phyloP scores from a whole-genome alignment of 1,140 invertebrate genomes.

The Drosophila sechellia region DNA sequence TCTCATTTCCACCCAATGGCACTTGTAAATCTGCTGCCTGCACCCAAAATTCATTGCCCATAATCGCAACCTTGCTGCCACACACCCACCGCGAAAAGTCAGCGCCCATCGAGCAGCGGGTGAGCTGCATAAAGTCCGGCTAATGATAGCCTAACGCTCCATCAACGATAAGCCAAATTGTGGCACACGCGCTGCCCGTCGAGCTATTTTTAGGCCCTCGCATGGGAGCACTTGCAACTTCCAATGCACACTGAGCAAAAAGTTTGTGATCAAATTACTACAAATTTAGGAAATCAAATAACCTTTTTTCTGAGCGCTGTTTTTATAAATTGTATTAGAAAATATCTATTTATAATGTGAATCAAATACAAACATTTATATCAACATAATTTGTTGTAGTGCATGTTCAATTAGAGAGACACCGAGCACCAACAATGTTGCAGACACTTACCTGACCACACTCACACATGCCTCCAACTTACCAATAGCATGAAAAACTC shows the following conservation, averaged over 20 bases:
- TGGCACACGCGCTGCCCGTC: slow-evolving; percentile 69
- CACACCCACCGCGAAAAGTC: slow-evolving; percentile 43
- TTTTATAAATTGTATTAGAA: too few species aligned
- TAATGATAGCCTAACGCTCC: slow-evolving; percentile 82
- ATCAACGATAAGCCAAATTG: slow-evolving; percentile 82
- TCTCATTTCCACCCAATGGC: slow-evolving; percentile 6
- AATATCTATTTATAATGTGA: neutral
- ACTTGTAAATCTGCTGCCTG: slow-evolving; percentile 39
- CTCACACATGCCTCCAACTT: slow-evolving; percentile 15
- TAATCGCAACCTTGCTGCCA: slow-evolving; percentile 51
- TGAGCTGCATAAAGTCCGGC: slow-evolving; percentile 59
- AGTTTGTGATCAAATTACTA: neutral
- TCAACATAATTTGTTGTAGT: neutral
- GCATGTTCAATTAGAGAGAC: slow-evolving; percentile 60
- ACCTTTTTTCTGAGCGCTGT: too few species aligned
- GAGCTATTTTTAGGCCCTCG: slow-evolving; percentile 67
- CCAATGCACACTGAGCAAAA: slow-evolving; percentile 4
- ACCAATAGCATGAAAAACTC: slow-evolving; percentile 24
- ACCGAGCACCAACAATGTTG: slow-evolving; percentile 54
- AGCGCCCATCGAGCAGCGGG: slow-evolving; percentile 27
- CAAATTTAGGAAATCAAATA: neutral
- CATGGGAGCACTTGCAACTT: slow-evolving; percentile 31
- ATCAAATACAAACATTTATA: neutral
- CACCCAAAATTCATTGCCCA: slow-evolving; percentile 42
- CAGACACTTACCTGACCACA: slow-evolving; percentile 68